These are phyloP conservation scores for Euthynnus affinis DNA, from an alignment of 2,797 vertebrate genomes.

Conservation along the genomic window DNA sequence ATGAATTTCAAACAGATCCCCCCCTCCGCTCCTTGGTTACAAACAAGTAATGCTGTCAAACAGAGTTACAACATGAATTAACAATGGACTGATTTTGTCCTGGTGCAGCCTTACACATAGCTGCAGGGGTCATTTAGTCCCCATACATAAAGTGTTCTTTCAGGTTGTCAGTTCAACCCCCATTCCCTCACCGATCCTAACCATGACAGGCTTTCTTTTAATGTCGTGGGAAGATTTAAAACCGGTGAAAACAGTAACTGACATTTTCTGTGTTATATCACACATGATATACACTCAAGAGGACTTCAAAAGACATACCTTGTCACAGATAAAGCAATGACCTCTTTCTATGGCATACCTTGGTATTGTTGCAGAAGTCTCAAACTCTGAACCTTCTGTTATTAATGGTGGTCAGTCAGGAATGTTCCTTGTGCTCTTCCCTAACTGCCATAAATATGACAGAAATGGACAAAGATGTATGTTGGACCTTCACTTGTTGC, in stretches of 20 bases:
- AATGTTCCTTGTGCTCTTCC: slow-evolving; percentile 22
- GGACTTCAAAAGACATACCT: neutral
- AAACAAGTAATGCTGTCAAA: neutral
- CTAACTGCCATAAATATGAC: slow-evolving; percentile 17
- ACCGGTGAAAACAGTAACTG: slow-evolving; percentile 9
- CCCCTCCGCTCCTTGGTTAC: neutral
- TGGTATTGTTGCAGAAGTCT: neutral
- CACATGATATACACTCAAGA: neutral
- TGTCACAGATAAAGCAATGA: neutral
- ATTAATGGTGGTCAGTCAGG: slow-evolving; percentile 7
- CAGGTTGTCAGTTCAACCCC: slow-evolving; percentile 41
- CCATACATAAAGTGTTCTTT: slow-evolving; percentile 54
- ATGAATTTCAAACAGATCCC: neutral
- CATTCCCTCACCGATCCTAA: neutral
- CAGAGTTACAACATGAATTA: neutral
- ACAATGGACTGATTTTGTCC: slow-evolving; percentile 43
- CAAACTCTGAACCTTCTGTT: neutral
- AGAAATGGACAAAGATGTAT: slow-evolving; percentile 23
- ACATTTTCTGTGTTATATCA: slow-evolving; percentile 13
- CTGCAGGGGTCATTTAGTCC: neutral
- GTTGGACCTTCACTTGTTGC: slow-evolving; percentile 3
- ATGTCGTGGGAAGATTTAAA: slow-evolving; percentile 21
- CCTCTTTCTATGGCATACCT: neutral
- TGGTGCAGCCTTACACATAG: slow-evolving; percentile 5
- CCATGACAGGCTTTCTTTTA: slow-evolving; percentile 17